Conservation (phyloP, 2,113 vertebrate genomes). For the Lutjanus erythropterus region DNA sequence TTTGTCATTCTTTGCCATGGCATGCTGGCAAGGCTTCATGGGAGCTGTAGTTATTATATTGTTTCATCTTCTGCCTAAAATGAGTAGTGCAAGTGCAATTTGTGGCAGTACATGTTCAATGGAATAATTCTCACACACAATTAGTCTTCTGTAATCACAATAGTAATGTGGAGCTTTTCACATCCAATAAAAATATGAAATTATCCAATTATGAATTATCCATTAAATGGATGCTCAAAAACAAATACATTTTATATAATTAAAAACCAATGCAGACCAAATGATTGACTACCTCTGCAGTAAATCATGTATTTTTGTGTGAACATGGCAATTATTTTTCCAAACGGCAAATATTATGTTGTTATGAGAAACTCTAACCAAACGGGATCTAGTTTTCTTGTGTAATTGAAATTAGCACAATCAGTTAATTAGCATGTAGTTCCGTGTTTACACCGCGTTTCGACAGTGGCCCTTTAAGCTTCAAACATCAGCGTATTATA, state of each 20-base stretch:
- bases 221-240: background rate
- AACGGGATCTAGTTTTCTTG: background rate
- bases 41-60: too few species aligned
- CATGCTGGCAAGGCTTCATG: too few species aligned
- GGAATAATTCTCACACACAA: background rate
- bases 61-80: too few species aligned
- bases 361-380: background rate
- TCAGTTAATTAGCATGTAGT: constrained; percentile 57
- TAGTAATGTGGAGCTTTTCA: background rate
- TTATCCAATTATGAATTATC: background rate
- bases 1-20: background rate
- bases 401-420: constrained; percentile 54
- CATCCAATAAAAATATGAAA: background rate
- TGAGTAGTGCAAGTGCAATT: too few species aligned
- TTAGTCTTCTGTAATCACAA: background rate
- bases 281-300: background rate
- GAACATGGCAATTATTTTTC: background rate
- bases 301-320: background rate
- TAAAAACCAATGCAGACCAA: background rate
- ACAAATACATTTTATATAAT: background rate
- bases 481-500: constrained; percentile 25
- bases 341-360: background rate
- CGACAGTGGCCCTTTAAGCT: constrained; percentile 15
- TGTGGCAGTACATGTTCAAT: background rate
- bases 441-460: constrained; percentile 45